Base-by-base conservation (phyloP, 2,888 invertebrate species). In the Tryphoninae sp. region DNA sequence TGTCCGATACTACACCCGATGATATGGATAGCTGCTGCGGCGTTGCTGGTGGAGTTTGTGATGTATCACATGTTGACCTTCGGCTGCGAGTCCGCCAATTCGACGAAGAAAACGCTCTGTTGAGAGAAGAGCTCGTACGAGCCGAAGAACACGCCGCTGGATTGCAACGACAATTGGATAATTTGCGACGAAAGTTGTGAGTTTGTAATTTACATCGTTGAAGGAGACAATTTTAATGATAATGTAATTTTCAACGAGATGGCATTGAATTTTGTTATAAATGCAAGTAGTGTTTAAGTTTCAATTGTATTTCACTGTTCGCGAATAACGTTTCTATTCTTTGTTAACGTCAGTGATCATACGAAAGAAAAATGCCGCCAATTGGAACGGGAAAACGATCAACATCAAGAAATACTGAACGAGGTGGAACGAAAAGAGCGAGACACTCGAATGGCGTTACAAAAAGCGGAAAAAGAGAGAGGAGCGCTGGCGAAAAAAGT, bases 361-460 rank as follows among this genome's bases (percentile, higher is more conserved):
- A 69, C 81, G 45, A 86, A 58, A 26, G 83, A 85, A 45, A 84
- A 84, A 73, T 86, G 69, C 67, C 78, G 69, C 53, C 77, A 81
- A 16, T 61, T 87, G 45, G 80, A 84, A 77, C 84, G 82, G 42
- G 87, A 88, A 67, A 85, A 86, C 78, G 88, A 88, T 65, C 86
- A 87, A n/a, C 84, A 83, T 19, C 84, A 81, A 13, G 86, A 86
- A 51, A 53, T 84, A 22, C 49, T 87, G n/a, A 40, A 64, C 51
- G 83, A 83, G 4, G 61, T 73, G 19, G 82, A 85, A 22, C 33
- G 80, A 45, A 83, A 79, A 19, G 86, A 86, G 68, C 78, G 83
- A 53, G 72, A 77, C 16, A 82, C 69, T 73, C 85, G 84, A 68
- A 69, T 73, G 65, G 75, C 82, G 23, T 59, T 86, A 55, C 82